Evolutionary conservation across 2,797 vertebrate species (phyloP), one percentile per base, ranked within the genome.

Genomic region (Ciconia nigra): DNA sequence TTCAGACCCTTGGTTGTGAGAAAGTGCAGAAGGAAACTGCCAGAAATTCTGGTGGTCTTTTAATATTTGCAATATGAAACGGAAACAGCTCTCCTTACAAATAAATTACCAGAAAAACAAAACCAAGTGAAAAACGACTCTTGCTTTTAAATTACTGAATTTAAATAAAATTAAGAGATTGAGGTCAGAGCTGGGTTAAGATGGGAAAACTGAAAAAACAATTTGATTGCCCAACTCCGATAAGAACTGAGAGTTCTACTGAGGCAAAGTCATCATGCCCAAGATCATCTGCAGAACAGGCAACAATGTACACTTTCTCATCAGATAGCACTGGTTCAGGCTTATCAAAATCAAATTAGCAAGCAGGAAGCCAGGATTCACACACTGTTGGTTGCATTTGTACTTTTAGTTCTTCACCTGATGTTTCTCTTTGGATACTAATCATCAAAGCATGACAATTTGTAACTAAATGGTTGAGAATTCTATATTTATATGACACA

Each of bases 261-360:
- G 39, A 49, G 44, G 49, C 69, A 78, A 76, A 93, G 44, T 67
- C 41, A 12, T 70, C 37, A 10, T 41, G 31, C 33, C 49, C 2
- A 3, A 84, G 41, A 73, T 70, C 46, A 74, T 86, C 59, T 63
- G 65, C 69, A 63, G n/a, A 90, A 79, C 54, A 51, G 52, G 24
- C 47, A 77, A 59, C 35, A 71, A n/a, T 19, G 55, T 59, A 10
- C 13, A 49, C 21, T 88, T 83, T 80, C 19, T 87, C 31, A 70
- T 93, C 61, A 90, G 80, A 52, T 90, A 70, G 31, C 31, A 29
- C 33, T 0, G 0, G 21, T 66, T 88, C 72, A 67, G 72, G 63
- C 65, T 86, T 88, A 88, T 70, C 76, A 72, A 87, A 95, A 82
- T 76, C 57, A 91, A 94, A 90, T 94, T 95, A 83, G 29, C 39